A percentile compares a stretch with the other conserved stretches of the same genome.
phyloP scores from a whole-genome alignment of 2,888 invertebrate species.

The Mythimna lalbum region DNA sequence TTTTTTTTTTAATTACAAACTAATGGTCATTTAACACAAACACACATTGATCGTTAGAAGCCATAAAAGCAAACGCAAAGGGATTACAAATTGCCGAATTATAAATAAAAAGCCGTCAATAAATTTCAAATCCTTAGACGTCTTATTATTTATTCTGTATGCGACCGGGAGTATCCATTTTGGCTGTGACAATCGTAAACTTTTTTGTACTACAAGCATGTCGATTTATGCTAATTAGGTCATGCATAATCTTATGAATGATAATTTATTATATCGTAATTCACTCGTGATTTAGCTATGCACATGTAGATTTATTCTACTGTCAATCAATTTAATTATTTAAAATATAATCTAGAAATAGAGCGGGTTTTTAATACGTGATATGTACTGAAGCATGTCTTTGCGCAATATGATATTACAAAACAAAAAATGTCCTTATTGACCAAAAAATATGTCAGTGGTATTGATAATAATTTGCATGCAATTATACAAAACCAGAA shows the following conservation, averaged over 20 bases:
- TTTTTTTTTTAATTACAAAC: slow-evolving; percentile 10
- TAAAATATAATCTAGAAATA: slow-evolving; percentile 31
- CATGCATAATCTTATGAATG: slow-evolving; percentile 58
- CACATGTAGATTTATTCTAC: slow-evolving; percentile 39
- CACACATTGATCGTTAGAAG: slow-evolving; percentile 39
- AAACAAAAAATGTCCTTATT: slow-evolving; percentile 29
- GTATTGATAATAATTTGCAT: slow-evolving; percentile 23
- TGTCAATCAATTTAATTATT: slow-evolving; percentile 56
- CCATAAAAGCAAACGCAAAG: slow-evolving; percentile 61
- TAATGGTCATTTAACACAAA: slow-evolving; percentile 46
- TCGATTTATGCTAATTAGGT: slow-evolving; percentile 67
- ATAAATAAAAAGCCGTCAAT: slow-evolving; percentile 58
- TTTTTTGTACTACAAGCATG: slow-evolving; percentile 67
- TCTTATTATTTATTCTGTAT: slow-evolving; percentile 64
- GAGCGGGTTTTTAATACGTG: slow-evolving; percentile 25
- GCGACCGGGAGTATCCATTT: slow-evolving; percentile 61
- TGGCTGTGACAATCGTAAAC: slow-evolving; percentile 50
- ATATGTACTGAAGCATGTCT: slow-evolving; percentile 12
- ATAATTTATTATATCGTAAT: slow-evolving; percentile 46
- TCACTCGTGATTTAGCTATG: slow-evolving; percentile 34
- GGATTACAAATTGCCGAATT: slow-evolving; percentile 63
- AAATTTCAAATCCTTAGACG: slow-evolving; percentile 59
- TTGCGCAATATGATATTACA: slow-evolving; percentile 26
- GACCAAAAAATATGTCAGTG: slow-evolving; percentile 25
- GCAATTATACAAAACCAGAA: slow-evolving; percentile 15